Evolutionary conservation across 2,888 invertebrate species (phyloP).

Genomic region (Eurytoma californica): DNA sequence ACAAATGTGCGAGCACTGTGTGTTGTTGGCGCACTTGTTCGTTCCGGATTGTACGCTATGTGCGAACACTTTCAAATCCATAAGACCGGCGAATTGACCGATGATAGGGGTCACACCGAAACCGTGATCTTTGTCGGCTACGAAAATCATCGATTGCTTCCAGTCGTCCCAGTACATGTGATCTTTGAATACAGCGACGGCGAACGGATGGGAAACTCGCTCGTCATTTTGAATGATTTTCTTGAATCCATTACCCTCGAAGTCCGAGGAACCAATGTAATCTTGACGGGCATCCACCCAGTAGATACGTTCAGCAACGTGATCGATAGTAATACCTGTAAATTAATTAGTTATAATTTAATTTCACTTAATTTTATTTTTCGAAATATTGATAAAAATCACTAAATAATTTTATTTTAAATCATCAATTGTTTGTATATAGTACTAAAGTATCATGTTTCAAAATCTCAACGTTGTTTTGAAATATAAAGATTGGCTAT

Average conservation of each 20-base stretch:
- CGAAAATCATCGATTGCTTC: constrained; percentile 86
- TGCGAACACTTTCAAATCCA: constrained; percentile 90
- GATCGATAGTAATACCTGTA: constrained; percentile 85
- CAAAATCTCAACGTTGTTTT: not conserved
- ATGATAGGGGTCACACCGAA: constrained; percentile 79
- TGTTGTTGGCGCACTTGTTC: constrained; percentile 82
- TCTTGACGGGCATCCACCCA: constrained; percentile 92
- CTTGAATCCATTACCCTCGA: constrained; percentile 82
- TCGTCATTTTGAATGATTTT: constrained; percentile 81
- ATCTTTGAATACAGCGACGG: constrained; percentile 90
- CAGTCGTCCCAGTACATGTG: constrained; percentile 94
- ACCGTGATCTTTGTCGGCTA: constrained; percentile 87
- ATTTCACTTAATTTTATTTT: too few relatives aligned
- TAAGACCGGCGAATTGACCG: constrained; percentile 82
- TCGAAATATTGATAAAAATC: too few relatives aligned
- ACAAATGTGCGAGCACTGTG: constrained; percentile 85
- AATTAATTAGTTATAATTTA: not conserved
- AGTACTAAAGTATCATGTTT: too few relatives aligned
- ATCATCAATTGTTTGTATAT: not conserved
- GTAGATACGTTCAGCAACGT: constrained; percentile 87
- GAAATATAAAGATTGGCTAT: not conserved
- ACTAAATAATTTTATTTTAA: not conserved
- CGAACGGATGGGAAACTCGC: constrained; percentile 88
- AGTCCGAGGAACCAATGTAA: constrained; percentile 86
- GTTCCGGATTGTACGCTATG: constrained; percentile 85